phyloP scores from a whole-genome alignment of 2,888 invertebrate genomes.

The Eupithecia insigniata region DNA sequence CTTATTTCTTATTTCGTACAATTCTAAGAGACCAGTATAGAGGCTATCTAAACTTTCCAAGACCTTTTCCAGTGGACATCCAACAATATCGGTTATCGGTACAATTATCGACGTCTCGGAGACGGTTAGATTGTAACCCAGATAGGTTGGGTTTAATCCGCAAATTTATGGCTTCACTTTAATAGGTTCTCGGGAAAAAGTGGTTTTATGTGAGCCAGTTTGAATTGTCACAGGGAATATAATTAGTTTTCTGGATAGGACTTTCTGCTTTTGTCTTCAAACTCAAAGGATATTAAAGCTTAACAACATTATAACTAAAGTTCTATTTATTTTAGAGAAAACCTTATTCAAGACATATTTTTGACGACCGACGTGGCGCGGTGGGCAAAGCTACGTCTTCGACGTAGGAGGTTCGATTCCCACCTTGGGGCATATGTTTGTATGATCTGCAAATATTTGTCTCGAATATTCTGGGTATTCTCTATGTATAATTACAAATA shows the following conservation, averaged over 20 bases:
- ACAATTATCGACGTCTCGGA: slow-evolving; percentile 76
- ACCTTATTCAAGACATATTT: neutral
- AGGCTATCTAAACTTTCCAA: slow-evolving; percentile 45
- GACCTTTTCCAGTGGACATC: slow-evolving; percentile 59
- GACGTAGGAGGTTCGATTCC: no score
- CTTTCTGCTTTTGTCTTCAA: neutral
- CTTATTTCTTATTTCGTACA: slow-evolving; percentile 41
- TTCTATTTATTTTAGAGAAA: neutral
- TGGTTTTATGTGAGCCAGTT: slow-evolving; percentile 35
- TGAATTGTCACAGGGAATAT: slow-evolving; percentile 25
- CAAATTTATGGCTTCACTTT: slow-evolving; percentile 77
- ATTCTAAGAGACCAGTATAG: slow-evolving; percentile 41
- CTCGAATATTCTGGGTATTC: no score
- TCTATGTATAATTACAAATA: no score
- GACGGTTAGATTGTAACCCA: slow-evolving; percentile 74
- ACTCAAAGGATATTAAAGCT: neutral
- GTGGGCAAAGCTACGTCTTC: no score
- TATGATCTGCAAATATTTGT: no score
- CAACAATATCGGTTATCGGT: slow-evolving; percentile 70
- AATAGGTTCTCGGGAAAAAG: slow-evolving; percentile 70
- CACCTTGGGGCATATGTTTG: no score
- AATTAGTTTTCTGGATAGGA: slow-evolving; percentile 14
- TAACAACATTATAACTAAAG: neutral
- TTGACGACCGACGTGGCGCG: no score
- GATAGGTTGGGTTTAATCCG: slow-evolving; percentile 78